Evolutionary conservation across 2,113 vertebrate genomes (phyloP).

Genomic region (Campylomormyrus numenius): DNA sequence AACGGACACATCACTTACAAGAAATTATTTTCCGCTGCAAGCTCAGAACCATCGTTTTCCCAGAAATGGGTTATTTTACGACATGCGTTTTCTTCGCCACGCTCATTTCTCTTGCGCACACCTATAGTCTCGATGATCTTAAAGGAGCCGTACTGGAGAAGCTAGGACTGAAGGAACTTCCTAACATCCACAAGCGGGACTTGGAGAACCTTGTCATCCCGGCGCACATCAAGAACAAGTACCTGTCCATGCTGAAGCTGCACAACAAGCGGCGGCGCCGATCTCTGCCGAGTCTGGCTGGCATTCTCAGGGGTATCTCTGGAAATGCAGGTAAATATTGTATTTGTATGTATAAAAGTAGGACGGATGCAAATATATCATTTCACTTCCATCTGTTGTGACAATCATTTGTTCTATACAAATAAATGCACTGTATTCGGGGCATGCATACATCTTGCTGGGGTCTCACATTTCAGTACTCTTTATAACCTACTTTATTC

Average conservation of each 20-base stretch:
- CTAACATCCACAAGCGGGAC: slow-evolving; percentile 69
- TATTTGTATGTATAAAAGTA: background rate
- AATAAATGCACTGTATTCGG: background rate
- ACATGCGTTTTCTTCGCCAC: slow-evolving; percentile 49
- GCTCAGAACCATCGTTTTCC: background rate
- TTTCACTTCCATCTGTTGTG: background rate
- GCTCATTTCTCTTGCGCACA: slow-evolving; percentile 35
- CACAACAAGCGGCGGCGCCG: slow-evolving; percentile 72
- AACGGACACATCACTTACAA: slow-evolving; percentile 13
- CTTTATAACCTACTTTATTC: slow-evolving; percentile 7
- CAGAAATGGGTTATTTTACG: slow-evolving; percentile 53
- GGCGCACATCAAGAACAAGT: slow-evolving; percentile 70
- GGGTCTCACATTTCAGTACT: background rate
- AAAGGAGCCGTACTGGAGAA: slow-evolving; percentile 69
- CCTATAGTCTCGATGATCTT: slow-evolving; percentile 67
- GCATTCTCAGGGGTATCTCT: slow-evolving; percentile 75
- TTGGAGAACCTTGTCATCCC: slow-evolving; percentile 73
- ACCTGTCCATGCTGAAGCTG: slow-evolving; percentile 72
- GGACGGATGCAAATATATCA: background rate
- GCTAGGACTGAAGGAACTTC: slow-evolving; percentile 69
- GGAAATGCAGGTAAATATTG: slow-evolving; percentile 69
- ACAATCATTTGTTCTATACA: background rate
- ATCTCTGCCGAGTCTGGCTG: slow-evolving; percentile 73
- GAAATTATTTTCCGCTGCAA: background rate
- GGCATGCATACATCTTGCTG: background rate